A percentile compares a stretch with the other conserved stretches of the same genome.
phyloP scores from a whole-genome alignment of 2,113 vertebrate species.

The Aphyosemion australe region DNA sequence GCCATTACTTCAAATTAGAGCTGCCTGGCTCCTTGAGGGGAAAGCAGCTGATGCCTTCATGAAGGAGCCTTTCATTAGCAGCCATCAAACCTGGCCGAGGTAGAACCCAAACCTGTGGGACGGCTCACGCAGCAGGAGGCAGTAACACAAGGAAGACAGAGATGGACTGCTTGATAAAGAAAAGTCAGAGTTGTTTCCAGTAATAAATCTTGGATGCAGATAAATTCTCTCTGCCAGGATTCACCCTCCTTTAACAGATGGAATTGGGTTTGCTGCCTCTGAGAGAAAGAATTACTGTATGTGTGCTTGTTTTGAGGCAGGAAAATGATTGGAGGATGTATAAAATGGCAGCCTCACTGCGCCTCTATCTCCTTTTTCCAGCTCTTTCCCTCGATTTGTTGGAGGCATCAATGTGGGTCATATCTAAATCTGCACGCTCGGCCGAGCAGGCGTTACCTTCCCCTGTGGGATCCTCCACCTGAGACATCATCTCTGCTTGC shows the following conservation, averaged over 20 bases:
- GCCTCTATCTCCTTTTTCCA: slow-evolving; percentile 9
- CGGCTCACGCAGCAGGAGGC: slow-evolving; percentile 18
- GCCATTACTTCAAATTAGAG: slow-evolving; percentile 68
- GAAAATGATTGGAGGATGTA: slow-evolving; percentile 22
- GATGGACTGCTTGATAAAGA: slow-evolving; percentile 29
- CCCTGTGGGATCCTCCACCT: slow-evolving; percentile 30
- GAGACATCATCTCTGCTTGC: slow-evolving; percentile 40
- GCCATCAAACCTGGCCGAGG: slow-evolving; percentile 56
- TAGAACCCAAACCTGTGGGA: slow-evolving; percentile 30
- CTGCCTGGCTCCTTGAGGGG: slow-evolving; percentile 36
- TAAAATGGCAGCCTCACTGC: slow-evolving; percentile 45
- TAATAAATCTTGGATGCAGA: slow-evolving; percentile 66
- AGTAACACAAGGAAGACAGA: slow-evolving; percentile 24
- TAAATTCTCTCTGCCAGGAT: slow-evolving; percentile 58
- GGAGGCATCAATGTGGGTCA: slow-evolving; percentile 57
- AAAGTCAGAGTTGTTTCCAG: slow-evolving; percentile 61
- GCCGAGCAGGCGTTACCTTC: slow-evolving; percentile 20
- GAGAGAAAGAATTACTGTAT: slow-evolving; percentile 37
- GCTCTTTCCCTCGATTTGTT: slow-evolving; percentile 11
- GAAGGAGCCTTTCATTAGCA: slow-evolving; percentile 65
- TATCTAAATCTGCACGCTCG: slow-evolving; percentile 46
- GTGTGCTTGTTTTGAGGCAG: slow-evolving; percentile 31
- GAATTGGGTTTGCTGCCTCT: slow-evolving; percentile 47
- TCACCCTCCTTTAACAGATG: slow-evolving; percentile 61
- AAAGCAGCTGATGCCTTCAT: slow-evolving; percentile 71